phyloP scores from a whole-genome alignment of 2,888 invertebrate species.

The Parnassius apollo region DNA sequence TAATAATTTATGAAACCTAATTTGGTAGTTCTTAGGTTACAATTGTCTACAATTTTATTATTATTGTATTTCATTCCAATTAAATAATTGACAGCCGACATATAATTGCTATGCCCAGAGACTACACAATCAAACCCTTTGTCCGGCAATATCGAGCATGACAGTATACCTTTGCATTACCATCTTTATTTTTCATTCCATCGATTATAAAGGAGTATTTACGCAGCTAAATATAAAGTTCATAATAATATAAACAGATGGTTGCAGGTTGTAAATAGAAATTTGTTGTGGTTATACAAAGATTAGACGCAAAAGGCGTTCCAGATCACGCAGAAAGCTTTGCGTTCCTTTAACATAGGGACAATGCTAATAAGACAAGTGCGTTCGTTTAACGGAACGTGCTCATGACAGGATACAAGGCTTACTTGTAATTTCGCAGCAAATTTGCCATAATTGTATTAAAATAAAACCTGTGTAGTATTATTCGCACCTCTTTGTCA shows the following conservation, averaged over 20 bases:
- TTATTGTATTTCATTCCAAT: too few relatives aligned
- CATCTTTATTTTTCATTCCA: slow-evolving; percentile 28
- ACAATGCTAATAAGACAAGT: slow-evolving; percentile 72
- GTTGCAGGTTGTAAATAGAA: slow-evolving; percentile 22
- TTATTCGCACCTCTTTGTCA: slow-evolving; percentile 14
- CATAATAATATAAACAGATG: slow-evolving; percentile 7
- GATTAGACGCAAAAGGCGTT: slow-evolving; percentile 61
- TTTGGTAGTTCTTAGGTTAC: too few relatives aligned
- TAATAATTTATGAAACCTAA: too few relatives aligned
- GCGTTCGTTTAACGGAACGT: slow-evolving; percentile 54
- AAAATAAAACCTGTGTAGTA: slow-evolving; percentile 13
- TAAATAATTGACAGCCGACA: slow-evolving; percentile 48
- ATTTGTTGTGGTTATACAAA: slow-evolving; percentile 36
- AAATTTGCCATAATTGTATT: slow-evolving; percentile 23
- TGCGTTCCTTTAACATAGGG: slow-evolving; percentile 52
- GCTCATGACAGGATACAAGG: slow-evolving; percentile 62
- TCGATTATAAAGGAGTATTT: slow-evolving; percentile 5
- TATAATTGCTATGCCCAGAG: slow-evolving; percentile 57
- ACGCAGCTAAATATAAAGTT: slow-evolving; percentile 20
- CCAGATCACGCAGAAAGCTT: slow-evolving; percentile 63
- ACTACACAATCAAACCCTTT: slow-evolving; percentile 45
- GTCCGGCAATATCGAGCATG: slow-evolving; percentile 42
- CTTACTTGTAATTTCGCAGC: slow-evolving; percentile 34
- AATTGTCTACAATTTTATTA: too few relatives aligned
- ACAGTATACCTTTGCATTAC: slow-evolving; percentile 44